These are phyloP conservation scores for Orchesellides sinensis DNA, from an alignment of 2,888 invertebrate species.

Conservation along the genomic window DNA sequence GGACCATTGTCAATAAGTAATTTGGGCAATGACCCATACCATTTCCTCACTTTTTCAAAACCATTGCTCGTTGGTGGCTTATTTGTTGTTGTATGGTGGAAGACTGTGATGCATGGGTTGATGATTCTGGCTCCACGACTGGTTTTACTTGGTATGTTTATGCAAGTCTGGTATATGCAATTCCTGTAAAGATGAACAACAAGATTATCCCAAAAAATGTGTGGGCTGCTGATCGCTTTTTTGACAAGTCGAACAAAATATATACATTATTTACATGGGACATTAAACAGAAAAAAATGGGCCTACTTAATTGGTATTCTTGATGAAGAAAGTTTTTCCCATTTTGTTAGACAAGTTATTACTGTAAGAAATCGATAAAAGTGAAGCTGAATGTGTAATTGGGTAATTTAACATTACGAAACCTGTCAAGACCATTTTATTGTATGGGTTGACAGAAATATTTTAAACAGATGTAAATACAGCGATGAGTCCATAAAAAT, in stretches of 20 bases:
- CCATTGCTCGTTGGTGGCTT: conserved; percentile 9
- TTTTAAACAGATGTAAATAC: conserved; percentile 27
- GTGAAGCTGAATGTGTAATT: conserved; percentile 32
- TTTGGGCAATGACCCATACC: conserved; percentile 36
- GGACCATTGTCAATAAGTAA: conserved; percentile 4
- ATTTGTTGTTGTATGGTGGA: not conserved
- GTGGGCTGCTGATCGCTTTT: conserved; percentile 25
- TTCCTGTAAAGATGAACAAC: not conserved
- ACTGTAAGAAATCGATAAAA: conserved; percentile 4
- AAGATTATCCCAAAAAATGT: not conserved
- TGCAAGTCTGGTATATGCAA: not conserved
- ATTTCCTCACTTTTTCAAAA: not conserved
- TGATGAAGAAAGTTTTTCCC: conserved; percentile 17
- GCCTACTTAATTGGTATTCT: conserved; percentile 24
- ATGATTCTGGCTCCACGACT: not conserved
- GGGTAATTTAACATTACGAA: conserved; percentile 46
- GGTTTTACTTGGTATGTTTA: not conserved
- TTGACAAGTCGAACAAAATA: not conserved
- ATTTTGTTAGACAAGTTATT: conserved; percentile 4
- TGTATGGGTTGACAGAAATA: conserved; percentile 39
- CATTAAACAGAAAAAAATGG: not conserved
- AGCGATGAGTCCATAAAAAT: not conserved
- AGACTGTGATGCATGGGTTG: not conserved
- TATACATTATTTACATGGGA: not conserved
- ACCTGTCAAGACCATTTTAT: conserved; percentile 39